Conservation (phyloP, 2,797 vertebrate species). For the Decapterus maruadsi region DNA sequence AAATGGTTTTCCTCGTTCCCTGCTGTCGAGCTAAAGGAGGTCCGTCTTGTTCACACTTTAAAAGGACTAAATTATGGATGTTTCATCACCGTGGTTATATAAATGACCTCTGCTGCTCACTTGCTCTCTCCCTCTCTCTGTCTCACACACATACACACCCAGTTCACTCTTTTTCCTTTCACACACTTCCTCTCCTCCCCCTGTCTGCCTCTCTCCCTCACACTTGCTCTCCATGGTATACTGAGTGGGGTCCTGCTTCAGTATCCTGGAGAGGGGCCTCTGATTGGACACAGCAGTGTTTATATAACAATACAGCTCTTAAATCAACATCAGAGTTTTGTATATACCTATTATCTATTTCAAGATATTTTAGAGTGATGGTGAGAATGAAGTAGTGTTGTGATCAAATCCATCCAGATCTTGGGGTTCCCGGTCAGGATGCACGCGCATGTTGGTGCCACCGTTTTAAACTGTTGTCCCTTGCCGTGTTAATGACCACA, state of each 20-base stretch:
- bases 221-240: slow-evolving; percentile 21
- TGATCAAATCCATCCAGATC: no score
- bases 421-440: no score
- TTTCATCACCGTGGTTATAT: slow-evolving; percentile 72
- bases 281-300: background rate
- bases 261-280: slow-evolving; percentile 1
- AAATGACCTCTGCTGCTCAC: slow-evolving; percentile 62
- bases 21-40: slow-evolving; percentile 53
- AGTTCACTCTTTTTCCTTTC: slow-evolving; percentile 16
- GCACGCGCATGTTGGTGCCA: no score
- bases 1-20: slow-evolving; percentile 47
- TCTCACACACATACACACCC: slow-evolving; percentile 1
- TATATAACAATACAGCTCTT: background rate
- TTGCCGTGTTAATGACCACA: no score
- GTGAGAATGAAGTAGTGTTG: no score
- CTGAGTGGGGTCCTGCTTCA: slow-evolving; percentile 4
- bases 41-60: slow-evolving; percentile 67
- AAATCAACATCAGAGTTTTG: background rate
- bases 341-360: no score
- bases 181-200: slow-evolving; percentile 10
- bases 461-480: no score
- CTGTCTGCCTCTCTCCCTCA: slow-evolving; percentile 13
- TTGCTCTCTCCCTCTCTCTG: slow-evolving; percentile 6
- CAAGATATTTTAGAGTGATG: no score
- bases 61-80: slow-evolving; percentile 71